Base-by-base conservation (phyloP, 2,113 vertebrate genomes). In the Lepus europaeus region DNA sequence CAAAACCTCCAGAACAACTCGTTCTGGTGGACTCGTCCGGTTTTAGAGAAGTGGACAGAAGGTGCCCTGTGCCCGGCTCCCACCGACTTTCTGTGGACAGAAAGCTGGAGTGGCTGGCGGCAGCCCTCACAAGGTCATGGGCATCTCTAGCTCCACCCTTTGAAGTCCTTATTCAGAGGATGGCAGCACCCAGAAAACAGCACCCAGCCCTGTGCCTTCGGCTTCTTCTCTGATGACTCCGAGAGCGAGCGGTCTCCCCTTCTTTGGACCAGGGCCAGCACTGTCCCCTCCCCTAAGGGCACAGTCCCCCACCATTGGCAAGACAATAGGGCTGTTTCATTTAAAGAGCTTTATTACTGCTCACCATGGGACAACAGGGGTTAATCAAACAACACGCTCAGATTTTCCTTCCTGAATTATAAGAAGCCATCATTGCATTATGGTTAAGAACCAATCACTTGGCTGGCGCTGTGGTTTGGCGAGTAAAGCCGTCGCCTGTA, bases 31-130 rank as follows among this genome's bases (percentile, higher is more conserved):
- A 45, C 23, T 49, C 9, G 51, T 90, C n/a, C 17, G 27, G 22
- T 5, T 90, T 81, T 82, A n/a, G 0, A 8, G n/a, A 73, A 90
- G 45, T 81, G 45, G 56, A 70, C 73, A 70, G 59, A 56, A 51
- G 12, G 20, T 9, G 19, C 29, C 23, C 31, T 12, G 0, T 6
- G 14, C 9, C 2, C 8, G 14, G 1, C 29, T 19, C 39, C 39
- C 39, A 39, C 39, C 5, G 39, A 39, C 39, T 39, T 39, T 39
- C 39, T 39, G 39, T 39, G 39, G 39, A 39, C 39, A 39, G 39
- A 39, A 39, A 39, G 39, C 39, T 39, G 39, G 39, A 39, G 39
- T 36, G 39, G 39, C 39, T 39, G 39, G 39, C 5, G 39, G 39
- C 39, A 5, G 5, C 39, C 25, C 31, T 13, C 59, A 49, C 51